Percentiles rank a stretch among this genome's conserved stretches.
phyloP scores from a whole-genome alignment of 1,140 invertebrate genomes.

The Tetranychus cinnabarinus region DNA sequence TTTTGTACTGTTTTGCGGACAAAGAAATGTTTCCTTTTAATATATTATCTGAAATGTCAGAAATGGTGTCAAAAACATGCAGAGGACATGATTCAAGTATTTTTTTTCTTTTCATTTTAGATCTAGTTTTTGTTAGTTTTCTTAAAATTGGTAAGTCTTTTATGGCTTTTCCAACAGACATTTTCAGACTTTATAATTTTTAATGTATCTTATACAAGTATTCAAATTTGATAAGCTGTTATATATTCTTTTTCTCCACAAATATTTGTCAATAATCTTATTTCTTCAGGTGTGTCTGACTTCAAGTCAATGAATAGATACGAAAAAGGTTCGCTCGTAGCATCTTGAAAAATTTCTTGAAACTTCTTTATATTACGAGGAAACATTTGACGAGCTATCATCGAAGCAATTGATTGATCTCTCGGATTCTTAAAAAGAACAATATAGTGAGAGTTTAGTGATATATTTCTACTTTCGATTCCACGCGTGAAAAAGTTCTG shows the following conservation, averaged over 20 bases:
- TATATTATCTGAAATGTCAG: no score
- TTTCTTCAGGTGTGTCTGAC: neutral
- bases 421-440: neutral
- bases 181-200: no score
- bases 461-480: neutral
- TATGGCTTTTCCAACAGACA: no score
- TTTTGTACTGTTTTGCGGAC: no score
- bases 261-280: neutral
- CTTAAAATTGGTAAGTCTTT: no score
- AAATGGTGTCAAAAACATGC: no score
- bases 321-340: neutral
- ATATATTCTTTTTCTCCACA: neutral
- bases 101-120: no score
- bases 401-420: neutral
- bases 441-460: neutral
- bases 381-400: neutral
- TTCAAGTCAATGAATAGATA: neutral
- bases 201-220: neutral
- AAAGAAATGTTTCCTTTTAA: no score
- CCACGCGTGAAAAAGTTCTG: neutral
- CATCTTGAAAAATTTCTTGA: neutral
- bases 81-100: no score
- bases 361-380: neutral
- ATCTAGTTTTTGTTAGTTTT: no score
- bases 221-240: neutral